Evolutionary conservation across 2,113 vertebrate genomes (phyloP).

Genomic region (Eurypyga helias): DNA sequence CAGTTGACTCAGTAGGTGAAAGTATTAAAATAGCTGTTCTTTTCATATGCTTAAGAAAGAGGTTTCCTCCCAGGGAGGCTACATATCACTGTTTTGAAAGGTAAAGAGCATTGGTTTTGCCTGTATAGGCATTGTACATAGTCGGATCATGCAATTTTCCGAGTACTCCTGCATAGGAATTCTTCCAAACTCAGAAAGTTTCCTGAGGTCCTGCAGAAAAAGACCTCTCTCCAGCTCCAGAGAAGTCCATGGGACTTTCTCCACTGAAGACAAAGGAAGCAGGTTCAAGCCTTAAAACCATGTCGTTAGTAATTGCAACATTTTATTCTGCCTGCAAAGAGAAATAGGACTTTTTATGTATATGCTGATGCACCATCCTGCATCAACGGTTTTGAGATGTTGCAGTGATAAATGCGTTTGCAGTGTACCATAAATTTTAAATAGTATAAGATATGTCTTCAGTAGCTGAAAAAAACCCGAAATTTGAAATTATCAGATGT

Average conservation of each 20-base stretch:
- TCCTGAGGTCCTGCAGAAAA: neutral
- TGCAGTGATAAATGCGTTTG: neutral
- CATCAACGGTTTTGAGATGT: neutral
- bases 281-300: neutral
- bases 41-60: neutral
- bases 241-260: neutral
- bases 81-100: neutral
- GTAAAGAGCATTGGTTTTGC: neutral
- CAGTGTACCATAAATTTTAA: neutral
- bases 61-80: neutral
- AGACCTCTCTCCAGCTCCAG: neutral
- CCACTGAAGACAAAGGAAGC: neutral
- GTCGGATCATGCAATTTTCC: neutral
- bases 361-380: neutral
- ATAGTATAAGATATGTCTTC: neutral
- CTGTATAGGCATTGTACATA: neutral
- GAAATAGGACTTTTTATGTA: neutral
- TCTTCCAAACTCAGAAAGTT: neutral
- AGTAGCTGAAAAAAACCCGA: neutral
- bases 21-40: neutral
- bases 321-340: neutral
- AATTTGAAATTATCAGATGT: neutral
- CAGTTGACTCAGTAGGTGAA: neutral
- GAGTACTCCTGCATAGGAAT: neutral
- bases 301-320: neutral